Conservation (phyloP, 2,797 vertebrate genomes). For the Leuciscus waleckii region DNA sequence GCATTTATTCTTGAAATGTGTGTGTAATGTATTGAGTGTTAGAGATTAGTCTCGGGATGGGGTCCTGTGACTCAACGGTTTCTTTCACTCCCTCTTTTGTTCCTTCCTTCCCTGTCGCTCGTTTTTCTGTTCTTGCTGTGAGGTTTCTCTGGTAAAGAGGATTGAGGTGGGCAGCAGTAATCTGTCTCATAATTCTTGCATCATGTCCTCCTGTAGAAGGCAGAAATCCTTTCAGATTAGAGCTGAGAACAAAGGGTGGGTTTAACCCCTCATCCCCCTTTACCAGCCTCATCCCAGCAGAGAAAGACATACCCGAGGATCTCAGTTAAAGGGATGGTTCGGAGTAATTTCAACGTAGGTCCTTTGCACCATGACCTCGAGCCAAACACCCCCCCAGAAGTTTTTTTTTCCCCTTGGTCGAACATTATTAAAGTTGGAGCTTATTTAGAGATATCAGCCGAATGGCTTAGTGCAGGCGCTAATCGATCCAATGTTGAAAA, state of each 20-base stretch:
- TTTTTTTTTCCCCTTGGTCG: too few relatives aligned
- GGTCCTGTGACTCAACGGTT: slow-evolving; percentile 11
- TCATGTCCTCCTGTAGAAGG: slow-evolving; percentile 38
- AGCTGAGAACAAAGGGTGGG: slow-evolving; percentile 32
- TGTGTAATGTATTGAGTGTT: background rate
- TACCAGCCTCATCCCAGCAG: slow-evolving; percentile 34
- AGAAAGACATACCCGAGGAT: slow-evolving; percentile 13
- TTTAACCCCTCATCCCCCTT: slow-evolving; percentile 20
- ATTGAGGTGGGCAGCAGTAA: slow-evolving; percentile 52
- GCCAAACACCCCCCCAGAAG: too few relatives aligned
- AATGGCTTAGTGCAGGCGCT: too few relatives aligned
- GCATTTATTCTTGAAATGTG: background rate
- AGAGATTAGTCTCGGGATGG: slow-evolving; percentile 1
- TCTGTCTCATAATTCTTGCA: slow-evolving; percentile 43
- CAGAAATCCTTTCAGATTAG: slow-evolving; percentile 57
- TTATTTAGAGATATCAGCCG: too few relatives aligned
- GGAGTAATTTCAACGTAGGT: too few relatives aligned
- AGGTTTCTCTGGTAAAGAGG: slow-evolving; percentile 49
- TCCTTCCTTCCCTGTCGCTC: background rate
- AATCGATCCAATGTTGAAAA: too few relatives aligned
- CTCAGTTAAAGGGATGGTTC: background rate
- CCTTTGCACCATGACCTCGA: too few relatives aligned
- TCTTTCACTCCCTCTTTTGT: background rate
- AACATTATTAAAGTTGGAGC: too few relatives aligned
- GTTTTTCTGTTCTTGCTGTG: background rate